Evolutionary conservation across 2,797 vertebrate species (phyloP), one percentile per base, ranked within the genome.

Genomic region (Pseudopleuronectes americanus): DNA sequence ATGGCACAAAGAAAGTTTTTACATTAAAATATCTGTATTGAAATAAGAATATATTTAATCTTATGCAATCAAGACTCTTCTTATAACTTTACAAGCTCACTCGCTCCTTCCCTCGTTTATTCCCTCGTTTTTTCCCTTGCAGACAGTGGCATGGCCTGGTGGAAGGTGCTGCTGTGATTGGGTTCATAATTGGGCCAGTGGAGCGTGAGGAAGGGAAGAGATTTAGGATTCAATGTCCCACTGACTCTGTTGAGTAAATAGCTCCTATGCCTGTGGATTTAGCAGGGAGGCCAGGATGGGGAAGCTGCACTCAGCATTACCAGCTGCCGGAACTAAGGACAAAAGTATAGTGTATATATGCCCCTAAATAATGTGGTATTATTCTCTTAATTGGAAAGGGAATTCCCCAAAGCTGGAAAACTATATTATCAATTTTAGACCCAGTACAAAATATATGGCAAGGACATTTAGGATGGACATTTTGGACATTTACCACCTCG

Each of bases 161-260:
- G 79, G 76, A 76, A 75, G 66, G 60, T 84, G 74, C 69, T 69
- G 74, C 84, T 86, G 81, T 87, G 85, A 91, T 84, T 84, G 80
- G 80, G 78, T 81, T 88, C 87, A 89, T 90, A 90, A 92, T 87
- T 88, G 89, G 81, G 77, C 83, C 85, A 84, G 79, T 90, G 90
- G 73, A 89, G 87, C 84, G 66, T 84, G 84, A 91, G 86, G 79
- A 90, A 87, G 79, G 88, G 90, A 91, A 88, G 87, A 91, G 92
- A 92, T 92, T 93, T 92, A 87, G 83, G 79, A 87, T 88, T 90
- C 87, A 90, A 89, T 92, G 89, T 92, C 80, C 85, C 85, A 89
- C 81, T 86, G 90, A 90, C 90, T 93, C 84, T 91, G 90, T 86
- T 92, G 90, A 91, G 88, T 90, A 91, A 93, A 92, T 91, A 92